Conservation (phyloP, 2,113 vertebrate genomes). For the Nothocercus julius region DNA sequence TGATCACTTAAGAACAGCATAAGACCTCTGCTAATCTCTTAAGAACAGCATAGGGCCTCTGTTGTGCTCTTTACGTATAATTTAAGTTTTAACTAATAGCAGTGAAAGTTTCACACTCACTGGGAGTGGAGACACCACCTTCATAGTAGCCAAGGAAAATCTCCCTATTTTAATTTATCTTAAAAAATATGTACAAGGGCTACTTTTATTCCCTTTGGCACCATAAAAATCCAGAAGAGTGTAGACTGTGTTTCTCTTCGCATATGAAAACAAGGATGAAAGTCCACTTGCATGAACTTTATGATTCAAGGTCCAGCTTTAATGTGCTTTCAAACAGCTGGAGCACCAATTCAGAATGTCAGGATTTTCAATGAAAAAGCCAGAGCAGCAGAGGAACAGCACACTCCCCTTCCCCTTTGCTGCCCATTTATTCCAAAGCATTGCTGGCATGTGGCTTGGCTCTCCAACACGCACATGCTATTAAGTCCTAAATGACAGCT, state of each 20-base stretch:
- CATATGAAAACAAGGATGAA: neutral
- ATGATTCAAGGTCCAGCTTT: neutral
- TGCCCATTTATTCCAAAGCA: slow-evolving; percentile 26
- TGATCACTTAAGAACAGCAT: neutral
- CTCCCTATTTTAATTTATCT: neutral
- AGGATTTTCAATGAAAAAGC: neutral
- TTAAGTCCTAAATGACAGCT: slow-evolving; percentile 69
- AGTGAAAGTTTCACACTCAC: neutral
- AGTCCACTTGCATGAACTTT: neutral
- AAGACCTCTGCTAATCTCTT: neutral
- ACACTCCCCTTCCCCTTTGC: slow-evolving; percentile 9
- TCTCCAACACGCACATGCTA: slow-evolving; percentile 26
- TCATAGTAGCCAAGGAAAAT: neutral
- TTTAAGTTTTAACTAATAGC: neutral
- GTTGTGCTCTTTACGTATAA: neutral
- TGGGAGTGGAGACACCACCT: neutral
- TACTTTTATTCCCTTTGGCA: neutral
- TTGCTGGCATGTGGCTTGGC: neutral
- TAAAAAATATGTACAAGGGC: neutral
- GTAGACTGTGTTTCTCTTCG: neutral
- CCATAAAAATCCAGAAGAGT: neutral
- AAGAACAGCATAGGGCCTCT: neutral
- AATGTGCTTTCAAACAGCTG: neutral
- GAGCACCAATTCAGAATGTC: neutral
- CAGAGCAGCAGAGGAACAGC: neutral